Conservation (phyloP, 2,113 vertebrate genomes). For the Gymnorhina tibicen region DNA sequence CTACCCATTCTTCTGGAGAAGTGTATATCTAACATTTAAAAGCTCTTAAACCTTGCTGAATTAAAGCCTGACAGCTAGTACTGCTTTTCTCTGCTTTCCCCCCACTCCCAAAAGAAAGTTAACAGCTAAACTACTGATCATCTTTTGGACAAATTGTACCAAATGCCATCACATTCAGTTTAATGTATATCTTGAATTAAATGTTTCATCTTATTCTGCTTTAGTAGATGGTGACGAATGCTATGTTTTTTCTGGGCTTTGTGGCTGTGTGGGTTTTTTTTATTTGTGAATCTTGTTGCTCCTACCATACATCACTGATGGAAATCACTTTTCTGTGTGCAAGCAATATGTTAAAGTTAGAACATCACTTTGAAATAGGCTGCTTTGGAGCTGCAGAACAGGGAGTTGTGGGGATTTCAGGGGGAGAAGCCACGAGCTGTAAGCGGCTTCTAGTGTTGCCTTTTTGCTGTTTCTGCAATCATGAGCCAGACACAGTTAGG, state of each 20-base stretch:
- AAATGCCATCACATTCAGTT: not conserved
- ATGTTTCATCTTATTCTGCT: not conserved
- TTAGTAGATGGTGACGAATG: not conserved
- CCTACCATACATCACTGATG: not conserved
- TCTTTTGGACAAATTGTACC: not conserved
- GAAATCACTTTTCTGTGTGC: not conserved
- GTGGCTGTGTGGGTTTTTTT: not conserved
- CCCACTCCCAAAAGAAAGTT: not conserved
- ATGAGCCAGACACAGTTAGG: not conserved
- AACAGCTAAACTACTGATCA: not conserved
- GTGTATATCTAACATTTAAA: not conserved
- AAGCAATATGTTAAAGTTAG: not conserved
- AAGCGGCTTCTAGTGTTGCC: not conserved
- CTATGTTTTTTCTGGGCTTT: rapidly evolving
- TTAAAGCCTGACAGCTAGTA: not conserved
- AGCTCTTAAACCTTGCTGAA: not conserved
- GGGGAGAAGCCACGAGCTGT: not conserved
- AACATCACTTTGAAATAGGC: not conserved
- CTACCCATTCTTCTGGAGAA: not conserved
- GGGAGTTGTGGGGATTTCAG: rapidly evolving
- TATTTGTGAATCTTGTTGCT: not conserved
- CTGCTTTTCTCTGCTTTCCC: not conserved
- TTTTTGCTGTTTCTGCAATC: not conserved
- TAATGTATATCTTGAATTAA: not conserved
- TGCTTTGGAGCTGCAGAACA: not conserved